Base-by-base conservation (phyloP, 2,113 vertebrate genomes). In the Chunga burmeisteri region DNA sequence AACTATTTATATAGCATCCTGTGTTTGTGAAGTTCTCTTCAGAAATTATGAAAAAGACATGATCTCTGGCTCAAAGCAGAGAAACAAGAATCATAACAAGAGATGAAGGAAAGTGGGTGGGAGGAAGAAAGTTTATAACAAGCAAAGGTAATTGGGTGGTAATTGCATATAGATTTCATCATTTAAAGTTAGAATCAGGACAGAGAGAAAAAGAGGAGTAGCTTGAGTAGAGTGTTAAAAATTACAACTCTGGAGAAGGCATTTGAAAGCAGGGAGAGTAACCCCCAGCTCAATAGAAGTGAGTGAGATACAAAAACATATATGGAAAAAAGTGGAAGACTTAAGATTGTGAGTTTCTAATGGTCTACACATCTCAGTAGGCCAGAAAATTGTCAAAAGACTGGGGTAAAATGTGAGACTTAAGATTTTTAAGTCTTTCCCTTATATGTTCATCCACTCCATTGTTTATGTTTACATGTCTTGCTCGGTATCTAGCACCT, bases 111-210 rank as follows among this genome's bases (percentile, higher is more conserved):
- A 95, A 70, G 77, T 62, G 40, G 46, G 81, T 47, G 44, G 86
- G 40, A 83, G n/a, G 72, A 67, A 74, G 65, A 80, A 72, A 25
- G 5, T 72, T 94, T 95, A 23, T 78, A 92, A 85, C 44, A 85
- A 72, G 80, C 58, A 59, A 84, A 87, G 34, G 56, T 85, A 95
- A 87, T 87, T 93, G 23, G 10, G 7, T 77, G 19, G 17, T 74
- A 96, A 87, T 79, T 94, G 53, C 70, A 29, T 49, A 75, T 50
- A 90, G 32, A 85, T 80, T 77, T 95, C 6, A 38, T 29, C 30
- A 46, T 62, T 85, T 65, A 92, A 91, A 53, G 42, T 81, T 86
- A 65, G 19, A 70, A 81, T 72, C 19, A 44, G 65, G 27, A 61
- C 52, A 59, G 40, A 79, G 49, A 92, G 55, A n/a, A 81, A 83